phyloP scores from a whole-genome alignment of 2,797 vertebrate species.

The Urocyon cinereoargenteus region DNA sequence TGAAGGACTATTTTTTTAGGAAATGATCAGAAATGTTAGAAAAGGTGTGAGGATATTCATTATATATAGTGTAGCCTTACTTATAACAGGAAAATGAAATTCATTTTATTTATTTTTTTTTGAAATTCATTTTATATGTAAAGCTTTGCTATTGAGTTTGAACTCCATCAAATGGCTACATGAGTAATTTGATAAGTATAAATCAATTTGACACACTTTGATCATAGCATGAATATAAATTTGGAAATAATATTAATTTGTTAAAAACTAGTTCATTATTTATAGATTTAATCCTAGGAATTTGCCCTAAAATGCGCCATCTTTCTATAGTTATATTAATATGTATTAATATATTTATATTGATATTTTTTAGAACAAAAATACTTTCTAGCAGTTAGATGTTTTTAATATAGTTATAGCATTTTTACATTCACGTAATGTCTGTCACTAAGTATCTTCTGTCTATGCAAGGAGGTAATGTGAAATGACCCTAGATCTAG shows the following conservation, averaged over 20 bases:
- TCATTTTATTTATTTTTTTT: too few relatives aligned
- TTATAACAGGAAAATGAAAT: conserved; percentile 23
- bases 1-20: background rate
- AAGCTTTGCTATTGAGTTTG: background rate
- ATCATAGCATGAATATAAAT: conserved; percentile 9
- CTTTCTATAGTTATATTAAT: conserved; percentile 3
- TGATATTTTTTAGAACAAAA: background rate
- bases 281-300: background rate
- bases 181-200: background rate
- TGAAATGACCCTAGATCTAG: background rate
- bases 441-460: background rate
- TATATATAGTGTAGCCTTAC: background rate
- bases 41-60: background rate
- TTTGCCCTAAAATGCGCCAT: background rate
- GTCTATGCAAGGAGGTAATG: background rate
- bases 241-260: conserved; percentile 27
- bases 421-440: background rate
- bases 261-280: conserved; percentile 8
- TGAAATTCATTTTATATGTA: background rate
- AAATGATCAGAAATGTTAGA: background rate
- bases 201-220: background rate
- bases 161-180: background rate
- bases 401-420: background rate
- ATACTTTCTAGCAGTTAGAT: background rate
- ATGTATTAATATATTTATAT: background rate